Evolutionary conservation across 1,140 invertebrate species (phyloP), one percentile per base, ranked within the genome.

Genomic region (Cheumatopsyche charites): DNA sequence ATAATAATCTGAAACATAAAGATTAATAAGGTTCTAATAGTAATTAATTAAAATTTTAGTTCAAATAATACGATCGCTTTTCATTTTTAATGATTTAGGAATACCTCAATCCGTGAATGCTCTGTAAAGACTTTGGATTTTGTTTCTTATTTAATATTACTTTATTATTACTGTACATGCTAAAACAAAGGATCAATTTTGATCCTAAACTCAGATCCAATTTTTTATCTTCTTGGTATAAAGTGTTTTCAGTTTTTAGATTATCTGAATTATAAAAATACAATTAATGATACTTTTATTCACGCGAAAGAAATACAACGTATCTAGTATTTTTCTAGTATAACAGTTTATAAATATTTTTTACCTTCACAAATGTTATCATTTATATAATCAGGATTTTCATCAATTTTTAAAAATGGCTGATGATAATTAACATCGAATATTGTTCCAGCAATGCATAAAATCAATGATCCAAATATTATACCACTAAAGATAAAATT

Each of bases 91-190:
- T n/a, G n/a, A n/a, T n/a, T n/a, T n/a, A n/a, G n/a, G n/a, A n/a
- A n/a, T 61, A 73, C 72, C 62, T 70, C 29, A 73, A 11, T 6
- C 72, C 72, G 19, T 52, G 52, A 43, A 73, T 43, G 9, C 45
- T 17, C 1, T 5, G 9, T 29, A 68, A 26, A 26, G 62, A 12
- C 58, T 61, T n/a, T 21, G 49, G 21, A 17, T 13, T 12, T 43
- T 19, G 23, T 12, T 66, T 41, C 9, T 21, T 66, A 17, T n/a
- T 36, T 6, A 65, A 73, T 23, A 73, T 45, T 0, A 13, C 7
- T 47, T 61, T 66, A 12, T 52, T 25, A 45, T 73, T 73, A 17
- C 23, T n/a, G 43, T 66, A 66, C 17, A 73, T 1, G 47, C 67
- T 73, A 49, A 70, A 73, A 61, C 72, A 66, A 3, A 9, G 36